These are phyloP conservation scores for Lasioglossum baleicum DNA, from an alignment of 1,140 invertebrate species.

Conservation along the genomic window DNA sequence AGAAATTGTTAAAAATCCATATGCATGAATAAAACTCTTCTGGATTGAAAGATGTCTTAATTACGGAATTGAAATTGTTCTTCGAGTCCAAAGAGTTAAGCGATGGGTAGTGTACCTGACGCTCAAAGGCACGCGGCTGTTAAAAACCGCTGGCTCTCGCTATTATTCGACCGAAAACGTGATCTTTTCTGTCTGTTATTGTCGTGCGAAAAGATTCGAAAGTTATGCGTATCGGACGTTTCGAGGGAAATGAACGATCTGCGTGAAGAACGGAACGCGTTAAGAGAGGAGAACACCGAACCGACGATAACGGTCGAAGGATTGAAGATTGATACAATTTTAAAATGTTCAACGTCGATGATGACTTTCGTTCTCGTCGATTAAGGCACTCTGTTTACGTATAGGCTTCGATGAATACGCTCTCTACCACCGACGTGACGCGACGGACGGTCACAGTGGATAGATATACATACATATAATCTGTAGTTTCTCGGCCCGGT, in stretches of 20 bases:
- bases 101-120: slow-evolving; percentile 5
- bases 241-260: background rate
- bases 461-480: no score
- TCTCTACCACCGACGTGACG: no score
- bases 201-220: slow-evolving; percentile 15
- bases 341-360: background rate
- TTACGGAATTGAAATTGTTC: no score
- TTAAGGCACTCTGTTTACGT: background rate
- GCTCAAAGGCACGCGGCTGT: slow-evolving; percentile 35
- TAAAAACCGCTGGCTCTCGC: slow-evolving; percentile 1
- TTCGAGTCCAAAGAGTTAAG: background rate
- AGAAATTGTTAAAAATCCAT: no score
- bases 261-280: background rate
- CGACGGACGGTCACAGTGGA: background rate
- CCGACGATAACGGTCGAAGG: background rate
- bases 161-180: background rate
- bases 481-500: no score
- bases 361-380: background rate
- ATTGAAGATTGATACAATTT: background rate
- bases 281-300: background rate
- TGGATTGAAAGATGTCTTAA: no score
- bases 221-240: background rate
- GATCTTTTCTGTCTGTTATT: slow-evolving; percentile 8
- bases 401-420: background rate
- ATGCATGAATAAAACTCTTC: no score